A percentile compares a stretch with the other conserved stretches of the same genome.
phyloP scores from a whole-genome alignment of 2,113 vertebrate genomes.

The Erinaceus europaeus region DNA sequence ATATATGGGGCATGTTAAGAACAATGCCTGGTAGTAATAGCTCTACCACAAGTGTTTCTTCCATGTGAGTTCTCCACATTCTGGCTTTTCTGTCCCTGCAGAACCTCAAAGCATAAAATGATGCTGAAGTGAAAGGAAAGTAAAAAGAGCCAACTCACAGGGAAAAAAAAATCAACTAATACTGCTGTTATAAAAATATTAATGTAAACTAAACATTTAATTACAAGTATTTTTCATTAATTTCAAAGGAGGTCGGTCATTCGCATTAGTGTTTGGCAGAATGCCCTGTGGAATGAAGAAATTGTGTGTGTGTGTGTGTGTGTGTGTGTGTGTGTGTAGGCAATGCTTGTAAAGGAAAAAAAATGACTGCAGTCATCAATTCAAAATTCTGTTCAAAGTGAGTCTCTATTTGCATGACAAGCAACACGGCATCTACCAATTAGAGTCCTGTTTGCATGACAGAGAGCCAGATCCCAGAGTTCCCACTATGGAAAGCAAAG shows the following conservation, averaged over 20 bases:
- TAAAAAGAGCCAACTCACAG: conserved; percentile 17
- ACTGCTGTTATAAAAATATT: background rate
- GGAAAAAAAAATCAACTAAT: conserved; percentile 23
- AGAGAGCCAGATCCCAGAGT: no score
- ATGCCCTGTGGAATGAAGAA: conserved; percentile 41
- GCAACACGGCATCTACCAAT: background rate
- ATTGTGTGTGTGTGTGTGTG: no score
- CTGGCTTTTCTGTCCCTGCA: conserved; percentile 1
- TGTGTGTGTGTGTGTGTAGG: background rate
- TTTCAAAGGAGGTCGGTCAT: conserved; percentile 34
- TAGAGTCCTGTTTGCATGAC: background rate
- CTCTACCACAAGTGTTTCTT: background rate
- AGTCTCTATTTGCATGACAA: conserved; percentile 13
- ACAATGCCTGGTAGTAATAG: background rate
- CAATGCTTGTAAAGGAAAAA: conserved; percentile 26
- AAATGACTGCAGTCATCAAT: conserved; percentile 6
- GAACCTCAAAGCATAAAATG: conserved; percentile 16
- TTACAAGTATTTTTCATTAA: conserved; percentile 57
- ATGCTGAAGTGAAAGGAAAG: conserved; percentile 12
- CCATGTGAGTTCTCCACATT: background rate
- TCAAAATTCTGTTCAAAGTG: conserved; percentile 25
- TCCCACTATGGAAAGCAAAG: background rate
- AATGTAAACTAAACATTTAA: conserved; percentile 43
- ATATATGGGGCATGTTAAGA: background rate
- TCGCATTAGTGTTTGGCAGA: conserved; percentile 1